Conservation (phyloP, 2,888 invertebrate species). For the Diogma glabrata region DNA sequence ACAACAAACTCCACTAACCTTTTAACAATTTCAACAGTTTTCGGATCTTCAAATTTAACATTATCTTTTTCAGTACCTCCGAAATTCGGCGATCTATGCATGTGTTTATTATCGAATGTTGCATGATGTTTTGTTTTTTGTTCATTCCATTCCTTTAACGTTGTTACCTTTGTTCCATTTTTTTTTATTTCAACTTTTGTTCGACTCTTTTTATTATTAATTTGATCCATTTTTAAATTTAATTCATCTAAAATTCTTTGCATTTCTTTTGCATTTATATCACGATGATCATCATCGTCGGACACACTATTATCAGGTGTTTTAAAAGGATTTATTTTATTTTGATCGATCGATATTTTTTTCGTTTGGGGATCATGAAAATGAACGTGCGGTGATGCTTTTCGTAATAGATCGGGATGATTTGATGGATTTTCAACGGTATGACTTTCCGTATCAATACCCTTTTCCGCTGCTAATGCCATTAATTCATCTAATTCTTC, state of each 20-base stretch:
- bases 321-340: no score
- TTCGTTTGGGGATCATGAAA: conserved; percentile 45
- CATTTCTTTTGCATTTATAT: conserved; percentile 22
- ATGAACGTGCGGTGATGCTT: conserved; percentile 47
- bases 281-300: conserved; percentile 17
- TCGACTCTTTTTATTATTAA: conserved; percentile 24
- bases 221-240: conserved; percentile 23
- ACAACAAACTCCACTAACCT: neutral
- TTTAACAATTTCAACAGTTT: neutral
- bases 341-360: neutral
- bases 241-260: conserved; percentile 27
- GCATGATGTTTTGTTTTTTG: conserved; percentile 2
- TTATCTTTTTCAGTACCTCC: conserved; percentile 38
- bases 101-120: conserved; percentile 25
- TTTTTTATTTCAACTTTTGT: conserved; percentile 26
- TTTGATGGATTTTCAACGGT: conserved; percentile 43
- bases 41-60: neutral
- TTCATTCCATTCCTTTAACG: conserved; percentile 1
- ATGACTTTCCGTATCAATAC: conserved; percentile 28
- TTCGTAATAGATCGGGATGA: conserved; percentile 48
- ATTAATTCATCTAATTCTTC: conserved; percentile 59
- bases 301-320: conserved; percentile 8
- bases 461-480: conserved; percentile 37
- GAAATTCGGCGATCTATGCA: conserved; percentile 40
- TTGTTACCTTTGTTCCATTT: neutral